Evolutionary conservation across 2,113 vertebrate species (phyloP).

Genomic region (Rhadina sibilatrix): DNA sequence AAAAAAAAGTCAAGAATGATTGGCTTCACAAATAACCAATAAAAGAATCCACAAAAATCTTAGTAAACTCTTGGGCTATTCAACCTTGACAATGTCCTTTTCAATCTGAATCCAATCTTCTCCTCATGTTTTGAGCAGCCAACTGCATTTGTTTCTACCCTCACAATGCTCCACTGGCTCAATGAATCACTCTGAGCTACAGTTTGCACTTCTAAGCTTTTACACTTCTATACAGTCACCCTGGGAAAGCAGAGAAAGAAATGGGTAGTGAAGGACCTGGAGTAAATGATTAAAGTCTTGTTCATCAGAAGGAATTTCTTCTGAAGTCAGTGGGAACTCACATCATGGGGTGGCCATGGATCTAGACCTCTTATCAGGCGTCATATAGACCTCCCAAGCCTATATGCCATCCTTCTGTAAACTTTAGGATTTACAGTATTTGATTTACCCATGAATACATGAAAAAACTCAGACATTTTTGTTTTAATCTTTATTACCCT

Average conservation of each 20-base stretch:
- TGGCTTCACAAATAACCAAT: conserved; percentile 13
- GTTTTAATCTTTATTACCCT: not conserved
- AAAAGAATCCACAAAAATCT: conserved; percentile 26
- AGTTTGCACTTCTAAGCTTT: not conserved
- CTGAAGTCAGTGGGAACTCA: not conserved
- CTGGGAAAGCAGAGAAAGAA: not conserved
- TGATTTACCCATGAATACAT: not conserved
- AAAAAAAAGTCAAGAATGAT: conserved; percentile 25
- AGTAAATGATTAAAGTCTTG: not conserved
- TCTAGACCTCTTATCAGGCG: not conserved
- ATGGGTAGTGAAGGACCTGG: not conserved
- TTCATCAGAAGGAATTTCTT: not conserved
- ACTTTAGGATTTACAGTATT: not conserved
- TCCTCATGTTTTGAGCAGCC: not conserved
- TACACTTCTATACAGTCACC: not conserved
- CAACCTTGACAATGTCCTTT: conserved; percentile 37
- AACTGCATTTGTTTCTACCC: not conserved
- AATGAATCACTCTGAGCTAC: not conserved
- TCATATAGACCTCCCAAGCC: not conserved
- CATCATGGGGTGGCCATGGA: not conserved
- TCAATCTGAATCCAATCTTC: conserved; percentile 11
- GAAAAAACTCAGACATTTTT: not conserved
- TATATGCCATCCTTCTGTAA: not conserved
- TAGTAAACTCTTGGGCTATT: conserved; percentile 21
- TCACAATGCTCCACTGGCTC: not conserved